Base-by-base conservation (phyloP, 2,888 invertebrate genomes). In the Erebia aethiops region DNA sequence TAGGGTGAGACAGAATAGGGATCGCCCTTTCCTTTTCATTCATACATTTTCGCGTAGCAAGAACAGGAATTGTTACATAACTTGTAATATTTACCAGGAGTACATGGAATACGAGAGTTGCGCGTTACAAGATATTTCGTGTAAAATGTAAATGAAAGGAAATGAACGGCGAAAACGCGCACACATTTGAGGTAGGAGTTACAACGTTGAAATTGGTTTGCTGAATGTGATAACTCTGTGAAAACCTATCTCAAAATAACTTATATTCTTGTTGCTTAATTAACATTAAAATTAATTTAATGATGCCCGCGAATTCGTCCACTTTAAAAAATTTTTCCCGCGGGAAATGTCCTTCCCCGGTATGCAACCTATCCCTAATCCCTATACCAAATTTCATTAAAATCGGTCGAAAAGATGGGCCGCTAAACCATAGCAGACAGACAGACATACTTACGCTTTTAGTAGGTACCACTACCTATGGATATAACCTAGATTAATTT, bases 31-130 rank as follows among this genome's bases (percentile, higher is more conserved):
- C 46, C 18, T 21, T 16, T 11, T 13, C 16, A 13, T 49, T 18
- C 13, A 8, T 14, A 5, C 1, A 10, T 10, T 51, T 46, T 18
- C 51, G 18, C 57, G 46, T 54, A 68, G 58, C 52, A 69, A 60
- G 63, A 74, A 61, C 52, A 69, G 60, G 63, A 74, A 79, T 81
- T 78, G 79, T 91, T 91, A 91, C 91, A 91, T 89, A 86, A 91
- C 87, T 89, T 91, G 90, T 91, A 91, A 91, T 83, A 86, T 76
- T 73, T 79, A 92, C 91, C 77, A 92, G 88, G 91, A 76, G 60
- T 69, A 3, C 81, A 90, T 81, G 72, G 68, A 69, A 67, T 43
- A 67, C 63, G 82, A 78, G 85, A 85, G 86, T 74, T 70, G 67
- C 70, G 62, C 69, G 70, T 75, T 74, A 74, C 70, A 74, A 72